A percentile compares a stretch with the other conserved stretches of the same genome.
Evolutionary conservation across 92 coral and sea anemone genomes (phyloP).

Genomic region (Pocillopora meandrina): DNA sequence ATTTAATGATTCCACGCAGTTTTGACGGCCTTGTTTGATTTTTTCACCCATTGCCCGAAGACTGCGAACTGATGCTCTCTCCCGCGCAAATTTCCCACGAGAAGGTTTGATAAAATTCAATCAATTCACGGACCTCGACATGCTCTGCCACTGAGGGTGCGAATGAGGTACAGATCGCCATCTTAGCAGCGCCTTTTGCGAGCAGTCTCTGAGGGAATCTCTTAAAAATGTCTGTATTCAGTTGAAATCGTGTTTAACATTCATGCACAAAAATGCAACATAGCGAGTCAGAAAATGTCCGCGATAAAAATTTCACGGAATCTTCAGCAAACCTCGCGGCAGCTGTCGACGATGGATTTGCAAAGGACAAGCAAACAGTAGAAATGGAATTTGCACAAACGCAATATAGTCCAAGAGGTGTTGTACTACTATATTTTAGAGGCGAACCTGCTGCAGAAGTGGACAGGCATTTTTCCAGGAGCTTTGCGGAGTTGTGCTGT

Average conservation of each 20-base stretch:
- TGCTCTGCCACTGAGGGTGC: not conserved
- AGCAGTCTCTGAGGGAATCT: not conserved
- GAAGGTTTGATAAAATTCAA: not conserved
- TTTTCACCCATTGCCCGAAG: too few species aligned
- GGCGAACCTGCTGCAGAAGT: slow-evolving; percentile 54
- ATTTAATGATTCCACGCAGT: too few species aligned
- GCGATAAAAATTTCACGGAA: not conserved
- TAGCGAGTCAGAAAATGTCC: not conserved
- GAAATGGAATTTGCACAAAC: slow-evolving; percentile 54
- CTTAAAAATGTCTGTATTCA: not conserved
- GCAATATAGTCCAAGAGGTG: slow-evolving; percentile 37
- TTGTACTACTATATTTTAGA: slow-evolving; percentile 40
- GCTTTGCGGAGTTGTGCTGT: slow-evolving; percentile 24
- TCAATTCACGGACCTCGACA: not conserved
- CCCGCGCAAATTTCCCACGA: too few species aligned
- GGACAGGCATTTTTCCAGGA: slow-evolving; percentile 44
- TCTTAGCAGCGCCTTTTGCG: not conserved
- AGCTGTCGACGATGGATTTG: slow-evolving; percentile 7
- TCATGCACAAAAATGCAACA: slow-evolving; percentile 19
- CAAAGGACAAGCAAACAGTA: slow-evolving; percentile 9
- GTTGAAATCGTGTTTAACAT: slow-evolving; percentile 1
- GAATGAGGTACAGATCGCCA: not conserved
- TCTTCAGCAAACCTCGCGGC: not conserved
- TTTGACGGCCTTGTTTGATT: too few species aligned
- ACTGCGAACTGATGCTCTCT: too few species aligned